Base-by-base conservation (phyloP, 2,888 invertebrate species). In the Cheilosia soror region DNA sequence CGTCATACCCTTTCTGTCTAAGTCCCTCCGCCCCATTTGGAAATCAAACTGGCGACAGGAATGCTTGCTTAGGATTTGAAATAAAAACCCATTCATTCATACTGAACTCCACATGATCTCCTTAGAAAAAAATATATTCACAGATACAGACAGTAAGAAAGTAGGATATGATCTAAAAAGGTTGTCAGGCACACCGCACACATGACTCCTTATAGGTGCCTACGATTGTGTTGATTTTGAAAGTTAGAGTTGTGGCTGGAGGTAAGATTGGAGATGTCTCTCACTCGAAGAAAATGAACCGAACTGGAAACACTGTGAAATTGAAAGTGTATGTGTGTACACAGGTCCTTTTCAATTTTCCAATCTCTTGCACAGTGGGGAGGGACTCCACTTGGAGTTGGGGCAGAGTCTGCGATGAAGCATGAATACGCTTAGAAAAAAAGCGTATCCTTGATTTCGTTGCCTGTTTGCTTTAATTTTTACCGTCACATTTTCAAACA, bases 31-130 rank as follows among this genome's bases (percentile, higher is more conserved):
- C 25, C 49, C 57, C 63, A 60, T 57, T 20, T 44, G 62, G 68
- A 69, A 75, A 80, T 69, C 75, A 81, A 63, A 75, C 42, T 81
- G 75, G 55, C 55, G 80, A 69, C 75, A 81, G 58, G 51, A 68
- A 75, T 49, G 73, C 76, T 81, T 81, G 75, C 27, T 65, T 42
- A 71, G 81, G 76, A 71, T 75, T 76, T 65, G 33, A 69, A 69
- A 71, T 76, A 42, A 65, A 69, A 76, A 63, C 73, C 68, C 62
- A 51, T 72, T 60, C 44, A 53, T 63, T 66, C 53, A 51, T 65
- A 29, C 37, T 69, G 42, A 11, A 11, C 11, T 1, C 20, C 42
- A 4, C n/a, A 42, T n/a, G 65, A 47, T 49, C 49, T 58, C 15
- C 20, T 20, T 11, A 25, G 33, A 51, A 79, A 60, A 58, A 62